Evolutionary conservation across 2,797 vertebrate genomes (phyloP).

Genomic region (Xenops minutus): DNA sequence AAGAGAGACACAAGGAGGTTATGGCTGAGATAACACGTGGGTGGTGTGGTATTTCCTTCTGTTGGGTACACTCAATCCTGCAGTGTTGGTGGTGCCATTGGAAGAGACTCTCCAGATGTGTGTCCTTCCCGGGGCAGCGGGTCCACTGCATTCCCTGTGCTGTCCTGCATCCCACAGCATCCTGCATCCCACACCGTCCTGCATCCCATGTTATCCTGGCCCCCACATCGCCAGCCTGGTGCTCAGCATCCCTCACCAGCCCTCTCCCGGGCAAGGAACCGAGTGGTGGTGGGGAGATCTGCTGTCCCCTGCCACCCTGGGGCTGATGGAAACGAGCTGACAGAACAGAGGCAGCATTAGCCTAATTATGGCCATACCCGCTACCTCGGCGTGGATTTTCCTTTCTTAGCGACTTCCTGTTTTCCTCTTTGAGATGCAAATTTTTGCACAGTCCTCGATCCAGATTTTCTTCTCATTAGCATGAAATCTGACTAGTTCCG

Average conservation of each 20-base stretch:
- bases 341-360: slow-evolving; percentile 50
- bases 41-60: accelerated
- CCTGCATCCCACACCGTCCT: accelerated
- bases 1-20: accelerated
- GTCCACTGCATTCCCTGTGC: accelerated
- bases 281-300: not conserved
- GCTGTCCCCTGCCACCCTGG: not conserved
- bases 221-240: accelerated
- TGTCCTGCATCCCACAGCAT: accelerated
- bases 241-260: not conserved
- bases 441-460: slow-evolving; percentile 63
- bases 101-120: not conserved
- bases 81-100: accelerated
- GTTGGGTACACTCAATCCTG: accelerated
- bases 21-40: accelerated
- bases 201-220: not conserved
- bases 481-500: slow-evolving; percentile 64
- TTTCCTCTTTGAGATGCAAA: slow-evolving; percentile 73
- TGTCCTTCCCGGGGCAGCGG: accelerated
- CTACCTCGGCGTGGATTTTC: slow-evolving; percentile 32
- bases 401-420: slow-evolving; percentile 62
- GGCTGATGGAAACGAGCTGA: slow-evolving; percentile 54
- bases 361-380: slow-evolving; percentile 58
- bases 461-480: slow-evolving; percentile 68
- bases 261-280: not conserved